phyloP scores from a whole-genome alignment of 2,797 vertebrate species.

The Heliangelus exortis region DNA sequence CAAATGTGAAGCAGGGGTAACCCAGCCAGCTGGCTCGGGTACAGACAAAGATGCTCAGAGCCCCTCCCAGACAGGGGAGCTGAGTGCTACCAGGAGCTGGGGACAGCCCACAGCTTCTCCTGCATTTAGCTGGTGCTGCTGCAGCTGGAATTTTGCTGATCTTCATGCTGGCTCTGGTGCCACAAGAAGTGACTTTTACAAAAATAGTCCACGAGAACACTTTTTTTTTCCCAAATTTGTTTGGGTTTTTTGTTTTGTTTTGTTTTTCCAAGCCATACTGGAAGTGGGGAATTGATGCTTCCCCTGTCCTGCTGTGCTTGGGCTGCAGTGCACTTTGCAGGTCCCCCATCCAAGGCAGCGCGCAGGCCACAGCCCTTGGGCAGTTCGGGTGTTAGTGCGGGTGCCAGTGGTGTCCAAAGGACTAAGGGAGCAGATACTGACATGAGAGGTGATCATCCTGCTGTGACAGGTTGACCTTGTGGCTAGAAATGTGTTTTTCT shows the following conservation, averaged over 20 bases:
- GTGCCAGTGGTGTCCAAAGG: fast-evolving
- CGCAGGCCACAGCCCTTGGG: fast-evolving
- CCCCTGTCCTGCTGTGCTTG: neutral
- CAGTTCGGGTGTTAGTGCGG: neutral
- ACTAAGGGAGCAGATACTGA: neutral
- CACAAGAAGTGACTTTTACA: neutral
- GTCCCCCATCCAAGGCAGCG: neutral
- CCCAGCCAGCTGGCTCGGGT: neutral
- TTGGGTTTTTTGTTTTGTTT: too few species aligned
- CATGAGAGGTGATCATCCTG: neutral
- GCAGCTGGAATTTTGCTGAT: neutral
- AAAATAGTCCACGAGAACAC: neutral
- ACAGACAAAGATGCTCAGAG: neutral
- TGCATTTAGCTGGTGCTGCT: fast-evolving
- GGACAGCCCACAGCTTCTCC: fast-evolving
- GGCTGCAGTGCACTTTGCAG: neutral
- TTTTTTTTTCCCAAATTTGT: too few species aligned
- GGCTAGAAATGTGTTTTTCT: neutral
- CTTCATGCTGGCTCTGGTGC: neutral
- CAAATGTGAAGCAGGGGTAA: neutral
- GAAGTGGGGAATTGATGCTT: neutral
- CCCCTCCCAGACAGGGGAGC: neutral
- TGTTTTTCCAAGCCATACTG: neutral
- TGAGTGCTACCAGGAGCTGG: neutral
- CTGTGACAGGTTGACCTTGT: neutral